A percentile compares a stretch with the other conserved stretches of the same genome.
Conservation (phyloP, 2,888 invertebrate species). For the Noctua comes region DNA sequence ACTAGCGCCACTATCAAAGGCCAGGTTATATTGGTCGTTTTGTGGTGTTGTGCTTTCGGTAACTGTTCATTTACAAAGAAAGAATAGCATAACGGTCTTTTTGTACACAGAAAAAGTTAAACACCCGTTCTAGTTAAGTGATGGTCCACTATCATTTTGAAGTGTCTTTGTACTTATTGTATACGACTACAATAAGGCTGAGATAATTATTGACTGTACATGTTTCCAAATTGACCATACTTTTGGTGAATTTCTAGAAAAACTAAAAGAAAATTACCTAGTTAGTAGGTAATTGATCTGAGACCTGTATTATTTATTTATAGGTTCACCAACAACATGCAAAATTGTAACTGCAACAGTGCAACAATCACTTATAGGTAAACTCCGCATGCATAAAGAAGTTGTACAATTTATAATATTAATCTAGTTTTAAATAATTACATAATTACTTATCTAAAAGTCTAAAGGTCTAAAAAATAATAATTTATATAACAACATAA, state of each 20-base stretch:
- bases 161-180: not conserved
- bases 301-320: not conserved
- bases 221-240: not conserved
- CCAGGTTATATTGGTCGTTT: constrained; percentile 1
- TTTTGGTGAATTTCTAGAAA: not conserved
- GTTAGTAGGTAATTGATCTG: not conserved
- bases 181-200: not conserved
- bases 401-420: too few relatives aligned
- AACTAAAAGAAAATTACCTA: not conserved
- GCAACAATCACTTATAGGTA: too few relatives aligned
- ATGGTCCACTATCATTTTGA: not conserved
- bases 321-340: too few relatives aligned
- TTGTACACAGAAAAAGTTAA: not conserved
- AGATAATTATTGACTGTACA: not conserved
- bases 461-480: too few relatives aligned
- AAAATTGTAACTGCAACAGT: too few relatives aligned
- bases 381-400: too few relatives aligned
- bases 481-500: too few relatives aligned
- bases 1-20: not conserved
- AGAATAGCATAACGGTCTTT: constrained; percentile 14
- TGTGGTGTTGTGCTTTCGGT: constrained; percentile 14
- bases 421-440: too few relatives aligned
- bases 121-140: not conserved
- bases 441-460: too few relatives aligned
- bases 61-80: constrained; percentile 29